These are phyloP conservation scores for Mallateleia sp. DNA, from an alignment of 2,888 invertebrate species.

Conservation along the genomic window DNA sequence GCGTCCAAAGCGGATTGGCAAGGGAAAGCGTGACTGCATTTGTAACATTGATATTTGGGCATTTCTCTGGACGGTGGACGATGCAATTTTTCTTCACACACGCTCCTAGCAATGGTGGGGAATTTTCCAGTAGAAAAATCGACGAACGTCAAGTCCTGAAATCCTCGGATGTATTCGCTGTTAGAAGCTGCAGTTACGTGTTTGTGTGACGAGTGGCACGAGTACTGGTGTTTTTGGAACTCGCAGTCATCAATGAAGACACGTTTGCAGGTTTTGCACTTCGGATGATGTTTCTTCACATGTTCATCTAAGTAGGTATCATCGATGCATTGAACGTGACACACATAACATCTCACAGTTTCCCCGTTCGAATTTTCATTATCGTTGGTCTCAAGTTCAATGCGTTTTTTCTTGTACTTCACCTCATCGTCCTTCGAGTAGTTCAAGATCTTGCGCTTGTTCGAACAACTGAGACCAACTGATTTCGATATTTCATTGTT, in stretches of 20 bases:
- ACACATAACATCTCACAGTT: conserved; percentile 91
- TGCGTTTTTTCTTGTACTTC: conserved; percentile 78
- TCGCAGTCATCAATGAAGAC: conserved; percentile 90
- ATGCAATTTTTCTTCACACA: conserved; percentile 93
- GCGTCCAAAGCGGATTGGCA: conserved; percentile 93
- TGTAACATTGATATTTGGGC: conserved; percentile 93
- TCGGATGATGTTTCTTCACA: conserved; percentile 92
- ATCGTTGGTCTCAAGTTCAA: conserved; percentile 38
- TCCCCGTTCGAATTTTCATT: conserved; percentile 65
- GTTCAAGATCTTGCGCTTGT: conserved; percentile 83
- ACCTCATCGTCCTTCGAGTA: conserved; percentile 76
- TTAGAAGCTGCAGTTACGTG: conserved; percentile 93
- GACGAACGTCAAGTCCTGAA: conserved; percentile 94
- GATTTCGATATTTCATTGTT: conserved; percentile 91
- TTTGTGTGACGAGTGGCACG: conserved; percentile 92
- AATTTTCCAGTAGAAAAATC: conserved; percentile 95
- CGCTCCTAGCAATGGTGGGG: conserved; percentile 94
- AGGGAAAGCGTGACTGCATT: conserved; percentile 93
- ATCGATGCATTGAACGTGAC: conserved; percentile 91
- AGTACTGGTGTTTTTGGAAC: conserved; percentile 92
- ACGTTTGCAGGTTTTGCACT: conserved; percentile 94
- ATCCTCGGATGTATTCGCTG: conserved; percentile 89
- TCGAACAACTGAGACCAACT: conserved; percentile 57
- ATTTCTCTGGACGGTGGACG: conserved; percentile 91
- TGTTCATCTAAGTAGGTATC: conserved; percentile 92